phyloP scores from a whole-genome alignment of 2,888 invertebrate species.

The Timandra comae region DNA sequence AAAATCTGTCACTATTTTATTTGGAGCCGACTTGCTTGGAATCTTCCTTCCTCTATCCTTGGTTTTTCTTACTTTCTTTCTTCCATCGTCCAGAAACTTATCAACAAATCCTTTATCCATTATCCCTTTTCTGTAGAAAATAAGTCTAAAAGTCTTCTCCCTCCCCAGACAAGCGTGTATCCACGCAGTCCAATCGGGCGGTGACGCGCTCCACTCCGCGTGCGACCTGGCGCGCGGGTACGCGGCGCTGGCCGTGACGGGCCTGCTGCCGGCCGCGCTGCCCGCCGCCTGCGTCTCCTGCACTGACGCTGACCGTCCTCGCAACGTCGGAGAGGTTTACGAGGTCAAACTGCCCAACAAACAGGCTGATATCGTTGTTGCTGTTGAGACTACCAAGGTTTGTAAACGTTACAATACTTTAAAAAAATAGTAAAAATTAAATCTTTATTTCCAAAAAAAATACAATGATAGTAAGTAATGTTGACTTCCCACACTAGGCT shows the following conservation, averaged over 20 bases:
- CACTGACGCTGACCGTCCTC: conserved; percentile 56
- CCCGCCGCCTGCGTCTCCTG: conserved; percentile 81
- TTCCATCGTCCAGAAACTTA: too few species aligned
- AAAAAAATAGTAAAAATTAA: too few species aligned
- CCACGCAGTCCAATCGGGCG: conserved; percentile 69
- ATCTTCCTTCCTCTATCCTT: too few species aligned
- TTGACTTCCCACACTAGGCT: too few species aligned
- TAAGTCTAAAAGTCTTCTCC: too few species aligned
- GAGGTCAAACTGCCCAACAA: conserved; percentile 81
- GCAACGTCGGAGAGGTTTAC: conserved; percentile 77
- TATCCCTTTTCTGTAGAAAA: too few species aligned
- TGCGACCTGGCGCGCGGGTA: conserved; percentile 84
- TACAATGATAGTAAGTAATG: too few species aligned
- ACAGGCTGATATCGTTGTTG: conserved; percentile 87
- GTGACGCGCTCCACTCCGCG: conserved; percentile 66
- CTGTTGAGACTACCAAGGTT: conserved; percentile 79
- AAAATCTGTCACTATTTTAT: too few species aligned
- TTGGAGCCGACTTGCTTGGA: too few species aligned
- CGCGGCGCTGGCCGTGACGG: conserved; percentile 75
- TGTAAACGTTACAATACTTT: not conserved
- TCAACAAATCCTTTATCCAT: too few species aligned
- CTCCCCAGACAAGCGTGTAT: conserved; percentile 83
- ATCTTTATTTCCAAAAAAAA: too few species aligned
- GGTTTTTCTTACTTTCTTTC: too few species aligned
- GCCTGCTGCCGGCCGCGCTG: conserved; percentile 76